Evolutionary conservation across 2,113 vertebrate species (phyloP), one percentile per base, ranked within the genome.

Genomic region (Corythaixoides concolor): DNA sequence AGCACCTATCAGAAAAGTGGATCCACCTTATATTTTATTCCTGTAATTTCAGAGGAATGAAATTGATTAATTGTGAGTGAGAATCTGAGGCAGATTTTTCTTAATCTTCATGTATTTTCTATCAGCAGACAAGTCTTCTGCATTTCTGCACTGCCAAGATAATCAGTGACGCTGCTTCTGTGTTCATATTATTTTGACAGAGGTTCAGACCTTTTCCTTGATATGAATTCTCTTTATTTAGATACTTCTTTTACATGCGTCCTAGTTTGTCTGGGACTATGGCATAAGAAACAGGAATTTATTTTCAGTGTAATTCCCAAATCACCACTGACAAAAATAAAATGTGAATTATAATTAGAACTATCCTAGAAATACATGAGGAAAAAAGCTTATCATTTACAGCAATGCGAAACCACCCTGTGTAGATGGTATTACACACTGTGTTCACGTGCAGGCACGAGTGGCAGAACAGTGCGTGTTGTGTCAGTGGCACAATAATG

Each of bases 61-160:
- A 75, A 56, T 2, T 20, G 50, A 84, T 84, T 26, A 9, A 55
- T 26, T 41, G 24, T 27, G 28, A 93, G 55, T 8, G 59, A 94
- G 63, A 92, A 67, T 88, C n/a, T 32, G n/a, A 84, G 79, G 70
- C 75, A 62, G n/a, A 43, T 82, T 92, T 63, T 56, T 53, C 53
- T 39, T 89, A 62, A 75, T 84, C 82, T 81, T 72, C 45, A 24
- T 43, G 69, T 8, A 4, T 93, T 94, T 89, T 70, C n/a, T 59
- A 7, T 18, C 3, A 60, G 85, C 55, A 91, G 86, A 41, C 18
- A 69, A 64, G 56, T 23, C 49, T 41, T 87, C 88, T 94, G 56
- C 43, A 21, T 80, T 95, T 90, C 81, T 91, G 27, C 26, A n/a
- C 79, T 89, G 95, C 85, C 92, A 90, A 47, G 79, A 80, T 32